Percentiles rank a stretch among this genome's conserved stretches.
phyloP scores from a whole-genome alignment of 2,888 invertebrate species.

The Graphium colonna region DNA sequence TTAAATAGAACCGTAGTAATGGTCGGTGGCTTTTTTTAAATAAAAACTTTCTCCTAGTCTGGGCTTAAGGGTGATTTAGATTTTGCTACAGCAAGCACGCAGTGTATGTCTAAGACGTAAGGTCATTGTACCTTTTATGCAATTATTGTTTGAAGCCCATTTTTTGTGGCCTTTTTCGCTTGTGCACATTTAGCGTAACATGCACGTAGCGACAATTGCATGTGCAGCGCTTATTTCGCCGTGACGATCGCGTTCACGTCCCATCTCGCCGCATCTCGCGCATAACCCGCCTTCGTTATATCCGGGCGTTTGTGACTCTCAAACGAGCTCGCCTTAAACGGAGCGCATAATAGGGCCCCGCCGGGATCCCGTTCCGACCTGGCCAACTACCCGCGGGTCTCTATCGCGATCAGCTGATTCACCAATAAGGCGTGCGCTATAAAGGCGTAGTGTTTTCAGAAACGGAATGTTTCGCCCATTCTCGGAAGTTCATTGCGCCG shows the following conservation, averaged over 20 bases:
- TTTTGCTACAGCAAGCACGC: too few species aligned
- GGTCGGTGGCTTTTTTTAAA: too few species aligned
- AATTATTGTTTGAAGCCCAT: too few species aligned
- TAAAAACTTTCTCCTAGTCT: too few species aligned
- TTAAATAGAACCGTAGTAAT: too few species aligned
- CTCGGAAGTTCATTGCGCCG: conserved; percentile 65
- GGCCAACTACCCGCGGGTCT: conserved; percentile 20
- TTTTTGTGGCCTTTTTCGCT: neutral
- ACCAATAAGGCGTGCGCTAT: conserved; percentile 29
- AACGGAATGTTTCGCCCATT: conserved; percentile 41
- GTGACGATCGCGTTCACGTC: conserved; percentile 11
- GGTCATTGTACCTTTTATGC: too few species aligned
- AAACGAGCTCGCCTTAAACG: conserved; percentile 14
- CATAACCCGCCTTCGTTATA: neutral
- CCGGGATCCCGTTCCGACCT: conserved; percentile 7
- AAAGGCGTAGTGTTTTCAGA: conserved; percentile 37
- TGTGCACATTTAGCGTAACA: neutral
- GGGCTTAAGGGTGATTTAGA: too few species aligned
- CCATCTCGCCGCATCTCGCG: neutral
- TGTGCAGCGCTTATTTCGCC: conserved; percentile 14
- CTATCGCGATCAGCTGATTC: conserved; percentile 39
- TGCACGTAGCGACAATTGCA: conserved; percentile 14
- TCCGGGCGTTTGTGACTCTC: conserved; percentile 6
- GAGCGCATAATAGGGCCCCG: conserved; percentile 17
- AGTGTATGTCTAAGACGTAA: too few species aligned